phyloP scores from a whole-genome alignment of 2,113 vertebrate species.

The Noctilio leporinus region DNA sequence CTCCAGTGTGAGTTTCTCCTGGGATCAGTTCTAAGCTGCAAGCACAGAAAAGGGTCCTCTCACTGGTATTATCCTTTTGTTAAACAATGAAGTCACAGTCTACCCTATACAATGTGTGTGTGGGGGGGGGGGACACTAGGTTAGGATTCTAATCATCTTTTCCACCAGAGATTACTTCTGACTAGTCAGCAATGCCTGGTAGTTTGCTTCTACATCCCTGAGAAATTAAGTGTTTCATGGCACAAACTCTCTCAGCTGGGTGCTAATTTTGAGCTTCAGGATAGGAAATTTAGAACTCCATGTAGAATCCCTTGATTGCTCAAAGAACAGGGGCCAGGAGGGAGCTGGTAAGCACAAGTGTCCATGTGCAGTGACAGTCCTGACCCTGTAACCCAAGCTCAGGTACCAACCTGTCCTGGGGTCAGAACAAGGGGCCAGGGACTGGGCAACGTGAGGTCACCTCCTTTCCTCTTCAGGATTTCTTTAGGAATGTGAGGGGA shows the following conservation, averaged over 20 bases:
- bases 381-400: neutral
- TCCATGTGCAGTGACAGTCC: neutral
- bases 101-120: neutral
- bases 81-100: neutral
- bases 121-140: neutral
- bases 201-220: slow-evolving; percentile 75
- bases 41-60: neutral
- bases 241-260: slow-evolving; percentile 72
- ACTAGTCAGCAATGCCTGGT: slow-evolving; percentile 49
- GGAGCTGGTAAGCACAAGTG: neutral
- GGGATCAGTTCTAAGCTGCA: neutral
- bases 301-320: slow-evolving; percentile 44
- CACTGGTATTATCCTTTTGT: neutral
- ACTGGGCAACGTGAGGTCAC: slow-evolving; percentile 71
- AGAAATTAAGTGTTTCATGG: slow-evolving; percentile 74
- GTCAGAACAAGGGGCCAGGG: slow-evolving; percentile 67
- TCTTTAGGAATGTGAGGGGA: slow-evolving; percentile 63
- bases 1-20: neutral
- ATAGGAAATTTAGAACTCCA: slow-evolving; percentile 60
- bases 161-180: slow-evolving; percentile 18
- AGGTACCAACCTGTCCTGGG: slow-evolving; percentile 51
- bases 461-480: neutral
- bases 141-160: neutral
- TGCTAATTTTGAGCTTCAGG: slow-evolving; percentile 70
- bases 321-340: neutral